phyloP scores from a whole-genome alignment of 2,113 vertebrate genomes.

The Solenodon paradoxus region DNA sequence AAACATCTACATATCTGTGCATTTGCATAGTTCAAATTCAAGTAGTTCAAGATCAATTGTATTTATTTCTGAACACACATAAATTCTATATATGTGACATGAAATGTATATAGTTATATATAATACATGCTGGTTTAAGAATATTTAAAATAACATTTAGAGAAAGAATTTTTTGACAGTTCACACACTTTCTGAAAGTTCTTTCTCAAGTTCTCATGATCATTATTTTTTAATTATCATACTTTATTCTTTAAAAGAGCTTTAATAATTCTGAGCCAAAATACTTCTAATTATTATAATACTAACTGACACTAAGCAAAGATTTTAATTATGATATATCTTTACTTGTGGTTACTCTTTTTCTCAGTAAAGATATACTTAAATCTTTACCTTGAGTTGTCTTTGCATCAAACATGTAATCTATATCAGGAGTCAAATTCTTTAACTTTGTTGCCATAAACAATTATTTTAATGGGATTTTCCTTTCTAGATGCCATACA shows the following conservation, averaged over 20 bases:
- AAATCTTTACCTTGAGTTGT: constrained; percentile 83
- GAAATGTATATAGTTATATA: background rate
- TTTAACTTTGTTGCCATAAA: constrained; percentile 80
- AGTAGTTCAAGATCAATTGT: too few relatives aligned
- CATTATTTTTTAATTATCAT: background rate
- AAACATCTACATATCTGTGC: background rate
- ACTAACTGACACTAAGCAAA: background rate
- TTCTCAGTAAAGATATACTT: constrained; percentile 78
- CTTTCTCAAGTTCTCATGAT: background rate
- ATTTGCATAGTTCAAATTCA: background rate
- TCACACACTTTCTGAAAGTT: background rate
- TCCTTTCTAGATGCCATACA: constrained; percentile 62
- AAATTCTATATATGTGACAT: background rate
- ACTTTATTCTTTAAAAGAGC: background rate
- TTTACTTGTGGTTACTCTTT: constrained; percentile 87
- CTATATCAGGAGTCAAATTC: constrained; percentile 84
- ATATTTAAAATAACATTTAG: background rate
- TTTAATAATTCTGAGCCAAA: background rate
- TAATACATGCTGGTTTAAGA: background rate
- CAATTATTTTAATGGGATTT: constrained; percentile 68
- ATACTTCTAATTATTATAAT: background rate
- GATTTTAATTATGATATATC: background rate
- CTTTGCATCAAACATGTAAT: constrained; percentile 86
- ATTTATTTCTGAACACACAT: too few relatives aligned
- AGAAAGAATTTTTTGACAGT: background rate